Percentiles rank a stretch among this genome's conserved stretches.
These are phyloP conservation scores for Cheirogaleus major DNA, from an alignment of 2,797 vertebrate genomes.

Conservation along the genomic window DNA sequence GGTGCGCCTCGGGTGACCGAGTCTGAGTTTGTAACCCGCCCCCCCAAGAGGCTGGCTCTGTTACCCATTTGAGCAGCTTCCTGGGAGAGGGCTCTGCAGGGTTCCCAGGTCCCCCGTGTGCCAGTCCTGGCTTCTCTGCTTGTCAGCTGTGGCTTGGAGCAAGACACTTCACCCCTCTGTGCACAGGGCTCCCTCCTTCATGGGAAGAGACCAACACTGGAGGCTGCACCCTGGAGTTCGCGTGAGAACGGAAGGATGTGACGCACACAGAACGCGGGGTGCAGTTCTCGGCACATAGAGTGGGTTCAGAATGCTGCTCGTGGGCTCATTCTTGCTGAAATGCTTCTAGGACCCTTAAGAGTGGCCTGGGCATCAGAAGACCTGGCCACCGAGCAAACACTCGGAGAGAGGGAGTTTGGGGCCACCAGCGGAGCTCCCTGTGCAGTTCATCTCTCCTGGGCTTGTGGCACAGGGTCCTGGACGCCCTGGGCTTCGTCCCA, in stretches of 20 bases:
- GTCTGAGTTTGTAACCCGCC: no score
- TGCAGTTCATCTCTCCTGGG: accelerated
- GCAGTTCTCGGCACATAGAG: accelerated
- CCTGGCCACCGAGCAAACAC: accelerated
- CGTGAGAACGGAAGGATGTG: accelerated
- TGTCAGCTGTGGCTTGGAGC: neutral
- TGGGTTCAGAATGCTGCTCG: accelerated
- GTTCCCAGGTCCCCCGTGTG: no score
- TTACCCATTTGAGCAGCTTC: neutral
- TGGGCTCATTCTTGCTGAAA: neutral
- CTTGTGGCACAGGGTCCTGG: neutral
- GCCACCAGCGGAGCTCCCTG: no score
- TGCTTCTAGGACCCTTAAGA: neutral
- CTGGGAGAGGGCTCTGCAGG: no score
- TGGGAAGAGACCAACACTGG: neutral
- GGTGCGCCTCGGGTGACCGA: accelerated
- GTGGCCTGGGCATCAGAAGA: accelerated
- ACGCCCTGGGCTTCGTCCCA: neutral
- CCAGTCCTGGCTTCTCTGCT: neutral
- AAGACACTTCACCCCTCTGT: no score
- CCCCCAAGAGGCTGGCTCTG: accelerated
- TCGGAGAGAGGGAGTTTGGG: neutral
- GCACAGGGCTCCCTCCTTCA: no score
- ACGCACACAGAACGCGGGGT: accelerated
- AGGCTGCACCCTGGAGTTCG: accelerated